phyloP scores from a whole-genome alignment of 2,113 vertebrate genomes.

The Neolamprologus longior region DNA sequence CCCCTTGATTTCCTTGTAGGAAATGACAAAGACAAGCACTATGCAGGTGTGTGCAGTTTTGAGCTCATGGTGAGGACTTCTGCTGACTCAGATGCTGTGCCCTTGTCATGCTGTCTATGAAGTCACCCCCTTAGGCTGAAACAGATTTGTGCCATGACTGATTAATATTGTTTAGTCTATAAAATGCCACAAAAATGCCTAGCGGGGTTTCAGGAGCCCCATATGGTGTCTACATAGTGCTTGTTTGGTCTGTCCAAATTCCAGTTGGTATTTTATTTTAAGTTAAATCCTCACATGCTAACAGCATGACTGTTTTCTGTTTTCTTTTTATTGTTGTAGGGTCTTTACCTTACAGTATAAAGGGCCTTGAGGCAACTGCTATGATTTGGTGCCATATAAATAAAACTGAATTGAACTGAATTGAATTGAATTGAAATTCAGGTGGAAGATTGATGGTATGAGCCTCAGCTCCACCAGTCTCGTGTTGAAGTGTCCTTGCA shows the following conservation, averaged over 20 bases:
- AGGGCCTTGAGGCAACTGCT: not conserved
- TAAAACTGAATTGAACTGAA: not conserved
- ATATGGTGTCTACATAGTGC: not conserved
- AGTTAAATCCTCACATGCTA: not conserved
- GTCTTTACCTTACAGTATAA: not conserved
- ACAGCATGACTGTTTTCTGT: not conserved
- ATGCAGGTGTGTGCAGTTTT: not conserved
- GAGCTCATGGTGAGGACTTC: not conserved
- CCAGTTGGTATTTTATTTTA: not conserved
- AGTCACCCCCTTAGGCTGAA: not conserved
- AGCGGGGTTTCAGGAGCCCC: not conserved
- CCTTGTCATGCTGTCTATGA: not conserved
- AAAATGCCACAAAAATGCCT: not conserved
- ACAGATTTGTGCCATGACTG: not conserved
- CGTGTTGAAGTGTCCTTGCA: not conserved
- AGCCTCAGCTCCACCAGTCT: not conserved
- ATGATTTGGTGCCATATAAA: not conserved
- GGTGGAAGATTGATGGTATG: not conserved
- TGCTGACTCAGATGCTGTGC: conserved; percentile 42
- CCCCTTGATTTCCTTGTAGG: not conserved
- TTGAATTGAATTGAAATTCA: not conserved
- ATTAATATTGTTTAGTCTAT: not conserved
- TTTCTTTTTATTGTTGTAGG: not conserved
- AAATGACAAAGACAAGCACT: not conserved
- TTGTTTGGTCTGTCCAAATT: not conserved